Evolutionary conservation across 1,140 invertebrate genomes (phyloP).

Genomic region (Homalodisca vitripennis): DNA sequence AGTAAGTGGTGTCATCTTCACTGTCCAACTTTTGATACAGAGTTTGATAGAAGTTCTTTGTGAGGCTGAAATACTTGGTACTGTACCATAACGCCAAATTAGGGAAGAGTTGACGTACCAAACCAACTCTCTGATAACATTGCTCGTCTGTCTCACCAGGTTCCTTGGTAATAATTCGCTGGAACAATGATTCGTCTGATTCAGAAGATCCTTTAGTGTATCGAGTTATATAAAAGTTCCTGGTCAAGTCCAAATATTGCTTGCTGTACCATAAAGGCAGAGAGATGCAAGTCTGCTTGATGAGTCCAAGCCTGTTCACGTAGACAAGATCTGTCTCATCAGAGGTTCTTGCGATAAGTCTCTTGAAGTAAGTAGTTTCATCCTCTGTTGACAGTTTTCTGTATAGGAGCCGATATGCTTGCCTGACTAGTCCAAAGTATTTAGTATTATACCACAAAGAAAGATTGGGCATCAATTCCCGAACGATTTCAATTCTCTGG

Average conservation of each 20-base stretch:
- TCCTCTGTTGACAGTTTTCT: no score
- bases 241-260: no score
- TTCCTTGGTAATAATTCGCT: neutral
- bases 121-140: neutral
- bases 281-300: no score
- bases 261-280: no score
- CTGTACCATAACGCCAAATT: neutral
- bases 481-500: no score
- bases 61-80: neutral
- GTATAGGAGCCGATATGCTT: no score
- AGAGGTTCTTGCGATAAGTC: no score
- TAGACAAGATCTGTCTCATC: no score
- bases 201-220: neutral
- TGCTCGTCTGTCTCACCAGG: neutral
- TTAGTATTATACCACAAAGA: neutral
- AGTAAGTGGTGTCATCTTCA: no score
- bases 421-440: neutral
- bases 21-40: neutral
- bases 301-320: no score
- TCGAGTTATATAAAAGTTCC: neutral
- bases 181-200: neutral
- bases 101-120: neutral
- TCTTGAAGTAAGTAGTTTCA: no score
- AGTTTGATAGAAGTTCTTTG: neutral
- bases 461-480: no score